Conservation (phyloP, 2,888 invertebrate species). For the Phytoseiulus persimilis region DNA sequence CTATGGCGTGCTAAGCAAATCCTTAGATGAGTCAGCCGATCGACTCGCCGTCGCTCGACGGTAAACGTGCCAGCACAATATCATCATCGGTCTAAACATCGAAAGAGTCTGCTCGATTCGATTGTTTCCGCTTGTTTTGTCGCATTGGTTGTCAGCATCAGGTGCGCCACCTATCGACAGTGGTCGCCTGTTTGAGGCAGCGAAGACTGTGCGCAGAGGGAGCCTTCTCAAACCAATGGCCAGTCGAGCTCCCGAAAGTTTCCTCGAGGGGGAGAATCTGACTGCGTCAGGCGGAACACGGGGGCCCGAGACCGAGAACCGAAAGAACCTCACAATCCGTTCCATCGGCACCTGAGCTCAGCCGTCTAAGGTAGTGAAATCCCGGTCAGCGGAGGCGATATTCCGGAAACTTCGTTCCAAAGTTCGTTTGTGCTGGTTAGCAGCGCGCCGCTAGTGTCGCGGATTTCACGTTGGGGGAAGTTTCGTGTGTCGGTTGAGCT, state of each 20-base stretch:
- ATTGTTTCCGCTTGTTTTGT: neutral
- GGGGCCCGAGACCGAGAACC: no score
- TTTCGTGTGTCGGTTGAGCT: neutral
- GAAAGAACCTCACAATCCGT: no score
- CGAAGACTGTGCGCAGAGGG: no score
- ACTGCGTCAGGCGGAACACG: no score
- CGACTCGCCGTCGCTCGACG: neutral
- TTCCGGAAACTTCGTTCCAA: neutral
- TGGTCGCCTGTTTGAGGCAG: neutral
- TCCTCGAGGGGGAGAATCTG: no score
- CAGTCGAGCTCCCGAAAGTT: no score
- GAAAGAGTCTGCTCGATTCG: neutral
- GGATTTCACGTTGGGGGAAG: neutral
- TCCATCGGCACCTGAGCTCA: no score
- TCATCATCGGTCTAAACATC: neutral
- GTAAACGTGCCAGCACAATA: neutral
- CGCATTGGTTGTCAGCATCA: neutral
- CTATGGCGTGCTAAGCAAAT: neutral
- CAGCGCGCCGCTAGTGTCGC: neutral
- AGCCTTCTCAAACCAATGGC: no score
- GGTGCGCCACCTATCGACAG: neutral
- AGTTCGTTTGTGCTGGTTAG: neutral
- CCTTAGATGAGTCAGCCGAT: neutral
- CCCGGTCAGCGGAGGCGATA: neutral
- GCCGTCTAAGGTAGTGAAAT: neutral